Evolutionary conservation across 2,113 vertebrate genomes (phyloP), one percentile per base, ranked within the genome.

Genomic region (Porphyrio hochstetteri): DNA sequence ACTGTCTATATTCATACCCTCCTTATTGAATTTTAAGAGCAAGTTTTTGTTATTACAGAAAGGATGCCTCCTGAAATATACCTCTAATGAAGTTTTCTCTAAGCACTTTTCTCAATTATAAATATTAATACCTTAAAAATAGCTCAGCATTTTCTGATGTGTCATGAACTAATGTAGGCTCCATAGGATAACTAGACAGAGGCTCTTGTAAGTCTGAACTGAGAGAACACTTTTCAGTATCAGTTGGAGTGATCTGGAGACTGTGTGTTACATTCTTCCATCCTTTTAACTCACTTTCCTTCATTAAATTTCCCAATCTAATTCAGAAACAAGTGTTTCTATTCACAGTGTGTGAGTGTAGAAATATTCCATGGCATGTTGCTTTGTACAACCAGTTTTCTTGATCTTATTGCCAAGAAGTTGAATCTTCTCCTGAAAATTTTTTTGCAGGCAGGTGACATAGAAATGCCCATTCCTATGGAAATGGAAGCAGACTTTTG

Each of bases 61-160:
- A 82, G 18, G 13, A 33, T 79, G 10, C 2, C 4, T 25, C 35
- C 44, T 75, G 28, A 82, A 85, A 93, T 56, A 13, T 2, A 36
- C 36, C 10, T 92, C 28, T 31, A 55, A 44, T 74, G 35, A 69
- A 70, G 8, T 63, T 82, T 86, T 5, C 13, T 70, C 8, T 57
- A 56, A 57, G 16, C 11, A 19, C 5, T 74, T 82, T 7, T 57
- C 17, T 61, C 11, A 18, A 7, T 27, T 5, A 48, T 57, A 63
- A 57, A 71, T 75, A 29, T 74, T 42, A 78, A 44, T 33, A 60
- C 10, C 31, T 61, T 55, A 46, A 69, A 85, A 82, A 65, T 23
- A 82, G 8, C 13, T 72, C 16, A 6, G 38, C 0, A 0, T 11
- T 55, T 10, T 67, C 16, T 16, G 29, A 2, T 31, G 48, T 9